Evolutionary conservation across 1,140 invertebrate species (phyloP).

Genomic region (Cydia strobilella): DNA sequence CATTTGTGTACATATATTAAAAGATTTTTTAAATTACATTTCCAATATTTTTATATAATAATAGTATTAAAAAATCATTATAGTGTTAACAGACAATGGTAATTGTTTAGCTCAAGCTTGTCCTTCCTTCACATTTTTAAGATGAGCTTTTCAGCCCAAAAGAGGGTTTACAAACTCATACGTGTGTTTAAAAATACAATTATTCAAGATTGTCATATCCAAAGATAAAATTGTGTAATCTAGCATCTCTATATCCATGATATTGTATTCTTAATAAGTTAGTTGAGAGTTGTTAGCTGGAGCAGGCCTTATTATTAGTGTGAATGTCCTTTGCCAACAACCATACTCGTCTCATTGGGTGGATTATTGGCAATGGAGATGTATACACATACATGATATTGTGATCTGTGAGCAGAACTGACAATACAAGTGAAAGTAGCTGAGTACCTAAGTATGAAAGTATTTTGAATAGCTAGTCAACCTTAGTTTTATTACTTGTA

Average conservation of each 20-base stretch:
- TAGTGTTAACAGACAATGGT: neutral
- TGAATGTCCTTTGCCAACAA: neutral
- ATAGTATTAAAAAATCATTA: slow-evolving; percentile 17
- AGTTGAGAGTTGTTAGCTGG: slow-evolving; percentile 22
- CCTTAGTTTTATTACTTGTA: slow-evolving; percentile 42
- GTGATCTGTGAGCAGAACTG: slow-evolving; percentile 24
- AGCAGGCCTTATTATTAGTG: slow-evolving; percentile 19
- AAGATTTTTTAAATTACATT: slow-evolving; percentile 31
- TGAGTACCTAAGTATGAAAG: slow-evolving; percentile 32
- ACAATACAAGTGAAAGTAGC: slow-evolving; percentile 25
- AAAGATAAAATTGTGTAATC: slow-evolving; percentile 26
- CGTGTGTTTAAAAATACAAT: neutral
- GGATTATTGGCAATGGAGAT: neutral
- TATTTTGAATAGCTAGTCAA: slow-evolving; percentile 55
- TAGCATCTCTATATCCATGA: slow-evolving; percentile 24
- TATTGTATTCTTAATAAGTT: slow-evolving; percentile 17
- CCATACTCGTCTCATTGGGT: neutral
- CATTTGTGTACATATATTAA: slow-evolving; percentile 32
- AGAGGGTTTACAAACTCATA: neutral
- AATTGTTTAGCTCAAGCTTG: slow-evolving; percentile 19
- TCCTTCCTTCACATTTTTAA: slow-evolving; percentile 9
- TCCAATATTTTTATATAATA: slow-evolving; percentile 32
- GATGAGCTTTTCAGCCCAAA: neutral
- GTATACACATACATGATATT: neutral
- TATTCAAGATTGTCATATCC: slow-evolving; percentile 19